Evolutionary conservation across 2,888 invertebrate genomes (phyloP).

Genomic region (Phyllotreta cruciferae): DNA sequence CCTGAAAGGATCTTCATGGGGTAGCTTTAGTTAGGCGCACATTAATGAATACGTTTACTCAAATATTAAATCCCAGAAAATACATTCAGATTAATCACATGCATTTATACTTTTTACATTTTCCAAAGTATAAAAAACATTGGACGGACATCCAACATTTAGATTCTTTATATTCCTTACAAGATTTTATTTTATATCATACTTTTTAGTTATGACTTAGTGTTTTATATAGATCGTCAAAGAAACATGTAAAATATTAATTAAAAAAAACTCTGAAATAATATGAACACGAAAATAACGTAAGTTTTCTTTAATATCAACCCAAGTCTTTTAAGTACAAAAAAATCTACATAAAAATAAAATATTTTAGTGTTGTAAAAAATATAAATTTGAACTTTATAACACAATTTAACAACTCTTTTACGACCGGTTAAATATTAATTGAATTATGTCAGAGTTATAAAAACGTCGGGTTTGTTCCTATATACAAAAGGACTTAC

Average conservation of each 20-base stretch:
- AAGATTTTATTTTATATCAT: not conserved
- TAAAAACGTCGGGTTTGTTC: too few relatives aligned
- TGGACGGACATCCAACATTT: conserved; percentile 46
- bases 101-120: conserved; percentile 19
- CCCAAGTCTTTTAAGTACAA: conserved; percentile 1
- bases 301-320: not conserved
- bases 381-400: too few relatives aligned
- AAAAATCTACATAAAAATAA: conserved; percentile 2
- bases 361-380: not conserved
- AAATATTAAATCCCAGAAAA: conserved; percentile 22
- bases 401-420: too few relatives aligned
- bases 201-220: conserved; percentile 2
- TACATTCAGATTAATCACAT: conserved; percentile 28
- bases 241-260: conserved; percentile 8
- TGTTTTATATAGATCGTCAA: conserved; percentile 9
- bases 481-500: too few relatives aligned
- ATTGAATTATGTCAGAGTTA: too few relatives aligned
- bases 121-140: conserved; percentile 29
- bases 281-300: not conserved
- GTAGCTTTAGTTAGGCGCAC: conserved; percentile 20
- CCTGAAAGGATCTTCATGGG: conserved; percentile 24
- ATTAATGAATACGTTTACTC: conserved; percentile 22
- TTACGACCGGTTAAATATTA: too few relatives aligned
- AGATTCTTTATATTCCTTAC: conserved; percentile 5
- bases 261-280: not conserved